Conservation (phyloP, 2,113 vertebrate genomes). For the Pelecanus crispus region DNA sequence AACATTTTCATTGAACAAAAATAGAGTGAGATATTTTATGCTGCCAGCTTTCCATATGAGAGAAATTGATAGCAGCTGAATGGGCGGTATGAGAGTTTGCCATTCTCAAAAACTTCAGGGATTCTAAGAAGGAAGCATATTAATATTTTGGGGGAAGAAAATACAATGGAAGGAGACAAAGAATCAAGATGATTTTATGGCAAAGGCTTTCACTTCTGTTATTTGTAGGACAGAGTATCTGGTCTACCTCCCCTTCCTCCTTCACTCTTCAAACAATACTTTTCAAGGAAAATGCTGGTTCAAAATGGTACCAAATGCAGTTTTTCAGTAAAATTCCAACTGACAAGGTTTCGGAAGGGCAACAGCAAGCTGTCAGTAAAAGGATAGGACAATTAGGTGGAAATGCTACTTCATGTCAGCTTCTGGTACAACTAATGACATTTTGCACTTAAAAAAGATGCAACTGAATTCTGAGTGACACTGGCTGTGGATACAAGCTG, state of each 20-base stretch:
- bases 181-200: not conserved
- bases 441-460: conserved; percentile 60
- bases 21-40: not conserved
- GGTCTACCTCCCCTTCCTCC: not conserved
- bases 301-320: conserved; percentile 40
- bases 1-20: not conserved
- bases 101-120: not conserved
- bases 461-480: conserved; percentile 49
- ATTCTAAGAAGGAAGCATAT: not conserved
- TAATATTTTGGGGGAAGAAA: not conserved
- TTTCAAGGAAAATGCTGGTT: conserved; percentile 25
- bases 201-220: not conserved
- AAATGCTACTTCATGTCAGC: conserved; percentile 54
- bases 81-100: not conserved
- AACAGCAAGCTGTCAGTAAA: conserved; percentile 52
- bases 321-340: conserved; percentile 43
- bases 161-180: not conserved
- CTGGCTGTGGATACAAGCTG: not conserved
- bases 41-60: not conserved
- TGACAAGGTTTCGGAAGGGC: conserved; percentile 50
- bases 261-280: not conserved
- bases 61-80: not conserved
- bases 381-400: conserved; percentile 50
- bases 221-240: not conserved
- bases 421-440: conserved; percentile 57